Conservation (phyloP, 1,140 invertebrate genomes). For the Coenobita brevimanus region DNA sequence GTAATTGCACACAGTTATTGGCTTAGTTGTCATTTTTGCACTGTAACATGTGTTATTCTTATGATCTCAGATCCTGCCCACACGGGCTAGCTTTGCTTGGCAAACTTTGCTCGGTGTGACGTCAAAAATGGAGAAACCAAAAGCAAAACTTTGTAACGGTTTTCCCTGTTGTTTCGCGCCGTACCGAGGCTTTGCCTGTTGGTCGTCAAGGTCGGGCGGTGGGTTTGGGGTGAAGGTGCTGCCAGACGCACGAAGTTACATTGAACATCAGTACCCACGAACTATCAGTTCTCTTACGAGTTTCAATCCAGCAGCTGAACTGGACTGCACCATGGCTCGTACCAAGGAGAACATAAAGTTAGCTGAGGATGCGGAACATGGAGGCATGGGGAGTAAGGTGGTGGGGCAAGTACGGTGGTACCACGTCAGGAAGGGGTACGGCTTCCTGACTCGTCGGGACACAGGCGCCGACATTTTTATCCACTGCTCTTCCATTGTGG, state of each 20-base stretch:
- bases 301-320: no score
- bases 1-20: no score
- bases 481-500: no score
- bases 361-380: no score
- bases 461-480: no score
- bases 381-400: no score
- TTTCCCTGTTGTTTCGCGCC: neutral
- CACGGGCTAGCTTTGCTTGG: neutral
- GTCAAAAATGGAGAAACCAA: neutral
- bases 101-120: slow-evolving; percentile 21
- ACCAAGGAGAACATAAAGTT: no score
- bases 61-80: neutral
- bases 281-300: no score
- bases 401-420: no score
- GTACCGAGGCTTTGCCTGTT: slow-evolving; percentile 7
- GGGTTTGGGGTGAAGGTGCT: slow-evolving; percentile 10
- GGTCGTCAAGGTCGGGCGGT: neutral
- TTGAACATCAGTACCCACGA: neutral
- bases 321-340: no score
- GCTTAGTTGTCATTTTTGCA: neutral
- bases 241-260: neutral
- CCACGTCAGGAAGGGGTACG: no score
- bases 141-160: neutral
- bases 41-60: neutral
- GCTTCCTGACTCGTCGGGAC: no score